Evolutionary conservation across 1,140 invertebrate genomes (phyloP).

Genomic region (Chelonus insularis): DNA sequence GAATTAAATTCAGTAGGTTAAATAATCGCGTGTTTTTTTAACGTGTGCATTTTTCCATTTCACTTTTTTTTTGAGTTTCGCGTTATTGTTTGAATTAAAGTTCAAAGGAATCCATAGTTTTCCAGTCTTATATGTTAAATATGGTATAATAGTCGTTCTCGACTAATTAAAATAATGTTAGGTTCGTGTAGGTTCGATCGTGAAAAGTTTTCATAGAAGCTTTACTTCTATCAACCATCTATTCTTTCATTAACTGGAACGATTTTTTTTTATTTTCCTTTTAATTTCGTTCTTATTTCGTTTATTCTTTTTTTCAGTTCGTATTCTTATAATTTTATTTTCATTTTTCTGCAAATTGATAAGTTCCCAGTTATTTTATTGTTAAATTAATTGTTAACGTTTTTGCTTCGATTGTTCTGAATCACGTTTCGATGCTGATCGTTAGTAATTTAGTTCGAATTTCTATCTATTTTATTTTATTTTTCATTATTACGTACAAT

Average conservation of each 20-base stretch:
- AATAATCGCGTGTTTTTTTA: not conserved
- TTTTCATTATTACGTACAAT: too few species aligned
- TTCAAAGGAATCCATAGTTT: conserved; percentile 45
- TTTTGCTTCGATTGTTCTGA: too few species aligned
- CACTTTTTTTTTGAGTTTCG: conserved; percentile 6
- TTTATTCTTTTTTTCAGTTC: too few species aligned
- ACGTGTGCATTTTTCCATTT: conserved; percentile 19
- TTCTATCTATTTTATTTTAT: too few species aligned
- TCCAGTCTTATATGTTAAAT: conserved; percentile 31
- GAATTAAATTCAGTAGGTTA: not conserved
- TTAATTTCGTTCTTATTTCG: conserved; percentile 19
- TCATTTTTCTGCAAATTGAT: too few species aligned
- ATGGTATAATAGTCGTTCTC: conserved; percentile 18
- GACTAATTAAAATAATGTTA: not conserved
- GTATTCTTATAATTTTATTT: too few species aligned
- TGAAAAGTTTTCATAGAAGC: conserved; percentile 33
- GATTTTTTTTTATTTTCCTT: conserved; percentile 27
- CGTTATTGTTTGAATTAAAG: conserved; percentile 19
- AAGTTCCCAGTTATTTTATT: too few species aligned
- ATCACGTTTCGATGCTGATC: too few species aligned
- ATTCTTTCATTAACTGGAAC: not conserved
- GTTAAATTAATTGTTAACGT: too few species aligned
- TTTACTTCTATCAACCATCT: too few species aligned
- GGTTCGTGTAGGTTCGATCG: conserved; percentile 10
- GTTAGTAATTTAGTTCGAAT: too few species aligned